A percentile compares a stretch with the other conserved stretches of the same genome.
phyloP scores from a whole-genome alignment of 2,888 invertebrate species.

The Apocheima hispidaria region DNA sequence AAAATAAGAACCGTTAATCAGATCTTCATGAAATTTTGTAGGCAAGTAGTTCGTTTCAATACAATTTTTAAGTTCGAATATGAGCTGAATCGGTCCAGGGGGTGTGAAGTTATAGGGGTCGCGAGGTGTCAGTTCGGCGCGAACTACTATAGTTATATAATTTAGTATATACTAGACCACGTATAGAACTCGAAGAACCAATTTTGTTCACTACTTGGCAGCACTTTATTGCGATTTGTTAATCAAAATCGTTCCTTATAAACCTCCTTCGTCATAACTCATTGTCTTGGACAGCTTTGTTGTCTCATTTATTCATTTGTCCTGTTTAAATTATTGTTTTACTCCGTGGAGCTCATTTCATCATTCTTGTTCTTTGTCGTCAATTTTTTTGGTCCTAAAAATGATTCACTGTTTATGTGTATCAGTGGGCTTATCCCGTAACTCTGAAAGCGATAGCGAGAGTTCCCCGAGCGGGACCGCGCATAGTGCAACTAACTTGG shows the following conservation, averaged over 20 bases:
- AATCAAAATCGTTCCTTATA: conserved; percentile 47
- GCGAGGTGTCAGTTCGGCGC: too few species aligned
- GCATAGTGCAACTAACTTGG: too few species aligned
- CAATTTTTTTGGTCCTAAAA: conserved; percentile 12
- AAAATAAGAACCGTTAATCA: too few species aligned
- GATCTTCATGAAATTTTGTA: too few species aligned
- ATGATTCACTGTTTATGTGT: conserved; percentile 23
- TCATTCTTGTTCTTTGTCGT: conserved; percentile 14
- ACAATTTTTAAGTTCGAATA: too few species aligned
- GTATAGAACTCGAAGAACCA: neutral
- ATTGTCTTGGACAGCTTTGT: conserved; percentile 62
- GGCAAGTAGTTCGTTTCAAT: too few species aligned
- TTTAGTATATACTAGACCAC: too few species aligned
- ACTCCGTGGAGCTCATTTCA: conserved; percentile 11
- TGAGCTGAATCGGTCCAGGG: too few species aligned
- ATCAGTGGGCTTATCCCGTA: neutral
- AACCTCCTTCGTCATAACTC: conserved; percentile 51
- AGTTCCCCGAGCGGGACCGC: too few species aligned
- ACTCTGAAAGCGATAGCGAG: too few species aligned
- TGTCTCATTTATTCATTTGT: conserved; percentile 60
- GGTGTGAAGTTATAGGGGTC: too few species aligned
- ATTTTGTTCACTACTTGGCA: neutral
- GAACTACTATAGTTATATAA: too few species aligned
- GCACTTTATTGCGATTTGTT: neutral
- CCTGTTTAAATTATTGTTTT: conserved; percentile 31